Evolutionary conservation across 2,888 invertebrate species (phyloP).

Genomic region (Eristalis intricaria): DNA sequence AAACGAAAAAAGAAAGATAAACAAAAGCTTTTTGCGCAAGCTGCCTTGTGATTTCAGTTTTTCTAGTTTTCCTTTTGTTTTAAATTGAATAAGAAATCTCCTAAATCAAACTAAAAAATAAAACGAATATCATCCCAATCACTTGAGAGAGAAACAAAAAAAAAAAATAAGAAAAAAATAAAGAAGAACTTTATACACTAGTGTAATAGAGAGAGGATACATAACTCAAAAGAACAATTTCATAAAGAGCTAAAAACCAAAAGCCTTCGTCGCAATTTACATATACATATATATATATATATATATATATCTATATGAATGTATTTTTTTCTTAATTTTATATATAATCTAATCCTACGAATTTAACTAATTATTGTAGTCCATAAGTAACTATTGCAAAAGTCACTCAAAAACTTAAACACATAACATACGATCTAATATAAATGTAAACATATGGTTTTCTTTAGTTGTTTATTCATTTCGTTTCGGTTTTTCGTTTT

Average conservation of each 20-base stretch:
- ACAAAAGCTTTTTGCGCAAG: neutral
- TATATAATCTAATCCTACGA: neutral
- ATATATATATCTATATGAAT: too few relatives aligned
- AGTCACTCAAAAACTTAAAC: neutral
- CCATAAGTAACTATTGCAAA: conserved; percentile 7
- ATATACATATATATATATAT: too few relatives aligned
- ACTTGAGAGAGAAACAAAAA: neutral
- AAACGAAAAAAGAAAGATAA: too few relatives aligned
- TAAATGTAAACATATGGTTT: neutral
- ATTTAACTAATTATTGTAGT: neutral
- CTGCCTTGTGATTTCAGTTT: conserved; percentile 38
- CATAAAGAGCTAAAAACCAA: neutral
- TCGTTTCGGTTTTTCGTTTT: neutral
- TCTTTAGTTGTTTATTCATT: neutral
- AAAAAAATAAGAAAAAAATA: neutral
- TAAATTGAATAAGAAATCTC: too few relatives aligned
- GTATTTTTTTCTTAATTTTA: neutral
- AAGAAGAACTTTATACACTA: neutral
- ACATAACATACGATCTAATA: neutral
- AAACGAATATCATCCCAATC: neutral
- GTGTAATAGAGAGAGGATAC: neutral
- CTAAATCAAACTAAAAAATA: too few relatives aligned
- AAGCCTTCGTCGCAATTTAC: neutral
- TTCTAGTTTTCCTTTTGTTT: neutral
- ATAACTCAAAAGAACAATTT: neutral